phyloP scores from a whole-genome alignment of 2,797 vertebrate genomes.

The Sebastes cheni region DNA sequence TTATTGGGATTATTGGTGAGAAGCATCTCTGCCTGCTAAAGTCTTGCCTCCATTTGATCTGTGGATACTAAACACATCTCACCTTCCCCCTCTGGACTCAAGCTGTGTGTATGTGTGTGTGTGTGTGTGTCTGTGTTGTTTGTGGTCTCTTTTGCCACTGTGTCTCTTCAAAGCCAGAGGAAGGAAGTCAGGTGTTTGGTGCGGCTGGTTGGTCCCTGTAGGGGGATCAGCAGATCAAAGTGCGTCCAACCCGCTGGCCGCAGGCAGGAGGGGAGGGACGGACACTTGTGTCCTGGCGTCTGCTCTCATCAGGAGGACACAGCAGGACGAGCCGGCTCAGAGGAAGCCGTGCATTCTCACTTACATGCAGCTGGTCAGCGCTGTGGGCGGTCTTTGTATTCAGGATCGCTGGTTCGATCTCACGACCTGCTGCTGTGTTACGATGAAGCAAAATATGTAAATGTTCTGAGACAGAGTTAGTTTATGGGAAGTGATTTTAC shows the following conservation, averaged over 20 bases:
- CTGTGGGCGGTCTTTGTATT: neutral
- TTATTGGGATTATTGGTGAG: neutral
- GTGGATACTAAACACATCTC: neutral
- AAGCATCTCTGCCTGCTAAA: neutral
- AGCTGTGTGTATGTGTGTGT: neutral
- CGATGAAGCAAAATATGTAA: neutral
- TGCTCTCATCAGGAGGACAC: neutral
- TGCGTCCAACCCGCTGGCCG: neutral
- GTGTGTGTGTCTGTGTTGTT: neutral
- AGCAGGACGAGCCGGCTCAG: neutral
- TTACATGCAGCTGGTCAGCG: neutral
- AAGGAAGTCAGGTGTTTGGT: conserved; percentile 14
- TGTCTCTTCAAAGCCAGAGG: conserved; percentile 22
- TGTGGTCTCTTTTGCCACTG: neutral
- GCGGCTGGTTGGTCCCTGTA: neutral
- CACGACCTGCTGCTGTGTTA: neutral
- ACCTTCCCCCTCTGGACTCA: neutral
- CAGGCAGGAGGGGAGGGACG: neutral
- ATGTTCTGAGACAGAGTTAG: neutral
- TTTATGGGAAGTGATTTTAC: neutral
- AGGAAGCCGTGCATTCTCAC: neutral
- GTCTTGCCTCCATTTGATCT: neutral
- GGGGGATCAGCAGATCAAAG: conserved; percentile 24
- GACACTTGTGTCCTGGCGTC: neutral
- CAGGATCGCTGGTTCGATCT: neutral